Percentiles rank a stretch among this genome's conserved stretches.
Conservation (phyloP, 2,113 vertebrate genomes). For the Alectura lathami region DNA sequence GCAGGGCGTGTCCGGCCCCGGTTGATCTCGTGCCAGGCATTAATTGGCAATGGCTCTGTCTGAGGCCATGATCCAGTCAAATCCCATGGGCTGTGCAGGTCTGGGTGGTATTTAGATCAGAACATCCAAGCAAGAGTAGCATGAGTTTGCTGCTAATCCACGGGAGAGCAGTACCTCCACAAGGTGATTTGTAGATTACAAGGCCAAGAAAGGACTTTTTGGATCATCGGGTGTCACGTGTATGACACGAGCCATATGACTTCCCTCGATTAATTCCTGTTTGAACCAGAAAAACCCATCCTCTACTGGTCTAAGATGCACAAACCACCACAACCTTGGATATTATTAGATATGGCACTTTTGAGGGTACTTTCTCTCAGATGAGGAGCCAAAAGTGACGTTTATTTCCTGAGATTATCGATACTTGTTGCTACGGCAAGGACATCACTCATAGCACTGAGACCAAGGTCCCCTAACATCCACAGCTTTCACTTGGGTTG, state of each 20-base stretch:
- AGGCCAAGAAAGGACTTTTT: slow-evolving; percentile 71
- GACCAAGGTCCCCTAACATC: background rate
- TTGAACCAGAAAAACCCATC: slow-evolving; percentile 63
- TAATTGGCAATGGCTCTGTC: slow-evolving; percentile 58
- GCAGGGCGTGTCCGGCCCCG: background rate
- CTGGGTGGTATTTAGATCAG: slow-evolving; percentile 63
- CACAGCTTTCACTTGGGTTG: background rate
- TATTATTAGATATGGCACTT: background rate
- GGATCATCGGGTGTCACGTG: slow-evolving; percentile 68
- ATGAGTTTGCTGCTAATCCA: slow-evolving; percentile 57
- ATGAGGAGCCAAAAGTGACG: background rate
- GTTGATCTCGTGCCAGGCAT: slow-evolving; percentile 28
- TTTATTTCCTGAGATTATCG: slow-evolving; percentile 1
- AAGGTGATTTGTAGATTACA: slow-evolving; percentile 70
- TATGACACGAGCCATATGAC: slow-evolving; percentile 51
- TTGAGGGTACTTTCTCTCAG: background rate
- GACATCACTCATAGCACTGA: background rate
- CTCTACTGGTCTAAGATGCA: slow-evolving; percentile 25
- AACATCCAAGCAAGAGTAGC: slow-evolving; percentile 60
- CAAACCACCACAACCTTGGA: slow-evolving; percentile 5
- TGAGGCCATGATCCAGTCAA: slow-evolving; percentile 64
- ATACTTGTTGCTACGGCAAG: background rate
- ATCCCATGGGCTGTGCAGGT: slow-evolving; percentile 50
- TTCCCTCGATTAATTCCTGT: slow-evolving; percentile 58
- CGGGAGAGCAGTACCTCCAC: slow-evolving; percentile 43